phyloP scores from a whole-genome alignment of 2,888 invertebrate species.

The Dione juno region DNA sequence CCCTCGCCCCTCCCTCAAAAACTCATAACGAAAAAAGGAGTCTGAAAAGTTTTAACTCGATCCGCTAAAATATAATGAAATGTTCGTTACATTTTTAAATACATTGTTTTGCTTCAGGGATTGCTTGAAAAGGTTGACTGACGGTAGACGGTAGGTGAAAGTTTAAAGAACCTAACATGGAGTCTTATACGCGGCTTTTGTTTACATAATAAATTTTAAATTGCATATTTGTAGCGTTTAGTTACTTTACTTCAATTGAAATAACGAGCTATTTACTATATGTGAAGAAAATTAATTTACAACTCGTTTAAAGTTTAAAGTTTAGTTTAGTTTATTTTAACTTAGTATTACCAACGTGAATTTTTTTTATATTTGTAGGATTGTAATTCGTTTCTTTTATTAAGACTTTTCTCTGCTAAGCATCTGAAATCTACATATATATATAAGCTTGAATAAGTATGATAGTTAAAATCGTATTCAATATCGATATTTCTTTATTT shows the following conservation, averaged over 20 bases:
- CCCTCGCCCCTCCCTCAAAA: constrained; percentile 58
- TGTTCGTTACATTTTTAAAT: constrained; percentile 69
- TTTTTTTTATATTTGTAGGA: no score
- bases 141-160: constrained; percentile 1
- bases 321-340: no score
- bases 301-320: background rate
- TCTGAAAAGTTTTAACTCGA: constrained; percentile 76
- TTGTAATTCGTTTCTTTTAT: no score
- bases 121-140: constrained; percentile 28
- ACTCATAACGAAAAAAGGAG: constrained; percentile 76
- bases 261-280: background rate
- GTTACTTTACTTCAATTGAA: background rate
- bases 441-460: no score
- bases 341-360: no score
- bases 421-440: no score
- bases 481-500: no score
- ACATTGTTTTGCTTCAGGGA: constrained; percentile 45
- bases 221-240: background rate
- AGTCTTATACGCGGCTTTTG: background rate
- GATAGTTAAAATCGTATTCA: no score
- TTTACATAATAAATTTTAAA: background rate
- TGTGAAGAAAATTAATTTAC: background rate
- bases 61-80: constrained; percentile 72
- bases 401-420: no score
- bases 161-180: background rate